Evolutionary conservation across 1,140 invertebrate genomes (phyloP).

Genomic region (Drosophila pruinosa): DNA sequence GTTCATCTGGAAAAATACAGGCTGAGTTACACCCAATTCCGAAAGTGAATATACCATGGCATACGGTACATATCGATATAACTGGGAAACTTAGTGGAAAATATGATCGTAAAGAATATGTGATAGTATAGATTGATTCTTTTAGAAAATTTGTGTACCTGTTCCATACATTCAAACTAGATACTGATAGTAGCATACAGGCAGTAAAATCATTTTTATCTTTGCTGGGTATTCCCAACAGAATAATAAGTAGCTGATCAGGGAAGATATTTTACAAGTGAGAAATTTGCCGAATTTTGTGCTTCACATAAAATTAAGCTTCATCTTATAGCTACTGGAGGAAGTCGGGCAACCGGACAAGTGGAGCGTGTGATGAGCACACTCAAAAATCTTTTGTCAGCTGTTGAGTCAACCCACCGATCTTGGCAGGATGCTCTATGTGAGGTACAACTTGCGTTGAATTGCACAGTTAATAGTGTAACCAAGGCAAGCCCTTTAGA

Average conservation of each 20-base stretch:
- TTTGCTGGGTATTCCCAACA: background rate
- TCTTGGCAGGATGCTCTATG: constrained; percentile 2
- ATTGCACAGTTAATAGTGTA: no score
- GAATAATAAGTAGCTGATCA: constrained; percentile 3
- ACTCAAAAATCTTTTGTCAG: constrained; percentile 11
- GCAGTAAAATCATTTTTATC: no score
- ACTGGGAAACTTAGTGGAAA: background rate
- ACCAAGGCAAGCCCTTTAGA: no score
- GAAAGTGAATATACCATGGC: constrained; percentile 6
- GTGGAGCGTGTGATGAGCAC: constrained; percentile 13
- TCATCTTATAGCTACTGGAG: constrained; percentile 2
- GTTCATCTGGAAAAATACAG: background rate
- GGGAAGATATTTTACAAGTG: constrained; percentile 5
- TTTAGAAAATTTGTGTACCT: constrained; percentile 9
- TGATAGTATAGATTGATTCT: constrained; percentile 1
- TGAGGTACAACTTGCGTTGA: no score
- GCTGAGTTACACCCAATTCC: constrained; percentile 1
- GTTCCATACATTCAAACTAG: background rate
- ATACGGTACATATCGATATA: constrained; percentile 6
- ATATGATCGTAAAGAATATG: constrained; percentile 4
- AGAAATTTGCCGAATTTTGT: constrained; percentile 11
- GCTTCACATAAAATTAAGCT: constrained; percentile 4
- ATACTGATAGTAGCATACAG: background rate
- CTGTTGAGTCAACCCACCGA: constrained; percentile 2
- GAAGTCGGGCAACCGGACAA: constrained; percentile 24